Evolutionary conservation across 1,140 invertebrate genomes (phyloP), one percentile per base, ranked within the genome.

Genomic region (Bombyx mandarina): DNA sequence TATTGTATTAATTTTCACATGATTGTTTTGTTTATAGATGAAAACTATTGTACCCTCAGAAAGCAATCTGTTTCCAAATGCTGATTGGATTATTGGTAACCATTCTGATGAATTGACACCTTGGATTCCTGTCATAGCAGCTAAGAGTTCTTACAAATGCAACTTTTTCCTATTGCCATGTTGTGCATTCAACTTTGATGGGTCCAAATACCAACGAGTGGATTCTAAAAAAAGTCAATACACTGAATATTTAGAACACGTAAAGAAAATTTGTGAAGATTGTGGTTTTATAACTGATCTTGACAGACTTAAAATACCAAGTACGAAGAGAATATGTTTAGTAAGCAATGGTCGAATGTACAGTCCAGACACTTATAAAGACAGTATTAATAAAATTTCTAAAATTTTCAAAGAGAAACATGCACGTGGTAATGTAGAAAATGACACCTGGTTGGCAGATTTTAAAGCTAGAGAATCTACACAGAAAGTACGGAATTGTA

Each of bases 51-150:
- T 90, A 58, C 95, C 95, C 43, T 93, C 92, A 43, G 90, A 91
- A 60, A 81, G 91, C 45, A 89, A 89, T 52, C 73, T 92, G n/a
- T 96, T 94, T 77, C 92, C 93, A 26, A 89, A 93, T n/a, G 90
- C 87, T 47, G 95, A 98, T 79, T 99, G 97, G 97, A 84, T 99
- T 9, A 98, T 99, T 82, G 98, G 98, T 48, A 99, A 99, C 90
- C 98, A 99, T 89, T 98, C 97, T 47, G 98, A 99, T 90, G 98
- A 99, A 80, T 83, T 99, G 6, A 99, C 98, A 43, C 97, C 98
- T 6, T 99, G 98, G 98, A 94, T 99, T 67, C 97, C 98, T 45
- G 93, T 99, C 1, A 93, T 99, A 58, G 94, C 97, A 45, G 92
- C 95, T 0, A 91, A 90, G 59, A 91, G 90, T 82, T 90, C 92